These are phyloP conservation scores for Netelia fuscicornis DNA, from an alignment of 2,888 invertebrate genomes.

Conservation along the genomic window DNA sequence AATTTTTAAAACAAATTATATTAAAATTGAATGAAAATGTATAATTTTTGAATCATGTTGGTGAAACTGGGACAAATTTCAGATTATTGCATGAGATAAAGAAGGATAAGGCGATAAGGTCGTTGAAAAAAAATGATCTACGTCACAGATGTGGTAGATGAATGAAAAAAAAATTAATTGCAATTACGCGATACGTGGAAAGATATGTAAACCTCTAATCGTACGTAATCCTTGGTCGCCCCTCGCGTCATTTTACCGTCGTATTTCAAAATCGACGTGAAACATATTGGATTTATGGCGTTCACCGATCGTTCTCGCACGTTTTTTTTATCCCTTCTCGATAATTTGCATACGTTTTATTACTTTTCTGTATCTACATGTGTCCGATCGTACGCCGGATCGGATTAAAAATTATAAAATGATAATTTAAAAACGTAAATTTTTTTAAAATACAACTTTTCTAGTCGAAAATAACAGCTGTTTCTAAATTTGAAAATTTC, in stretches of 20 bases:
- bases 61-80: no score
- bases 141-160: not conserved
- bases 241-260: slow-evolving; percentile 20
- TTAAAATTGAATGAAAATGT: no score
- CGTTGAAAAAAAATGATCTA: no score
- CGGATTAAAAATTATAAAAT: not conserved
- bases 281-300: not conserved
- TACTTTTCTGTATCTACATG: not conserved
- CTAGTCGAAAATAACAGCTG: not conserved
- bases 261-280: slow-evolving; percentile 34
- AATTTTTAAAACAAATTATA: no score
- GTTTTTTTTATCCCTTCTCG: slow-evolving; percentile 1
- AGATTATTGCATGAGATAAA: no score
- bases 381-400: no score
- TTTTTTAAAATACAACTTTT: not conserved
- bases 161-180: not conserved
- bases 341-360: slow-evolving; percentile 33
- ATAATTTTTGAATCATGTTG: no score
- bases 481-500: no score
- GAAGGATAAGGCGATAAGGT: no score
- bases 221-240: slow-evolving; percentile 25
- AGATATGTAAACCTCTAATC: slow-evolving; percentile 10
- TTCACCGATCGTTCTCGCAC: slow-evolving; percentile 7
- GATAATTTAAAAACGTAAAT: not conserved
- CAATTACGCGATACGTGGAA: slow-evolving; percentile 2